Evolutionary conservation across 1,140 invertebrate genomes (phyloP).

Genomic region (Fopius arisanus): DNA sequence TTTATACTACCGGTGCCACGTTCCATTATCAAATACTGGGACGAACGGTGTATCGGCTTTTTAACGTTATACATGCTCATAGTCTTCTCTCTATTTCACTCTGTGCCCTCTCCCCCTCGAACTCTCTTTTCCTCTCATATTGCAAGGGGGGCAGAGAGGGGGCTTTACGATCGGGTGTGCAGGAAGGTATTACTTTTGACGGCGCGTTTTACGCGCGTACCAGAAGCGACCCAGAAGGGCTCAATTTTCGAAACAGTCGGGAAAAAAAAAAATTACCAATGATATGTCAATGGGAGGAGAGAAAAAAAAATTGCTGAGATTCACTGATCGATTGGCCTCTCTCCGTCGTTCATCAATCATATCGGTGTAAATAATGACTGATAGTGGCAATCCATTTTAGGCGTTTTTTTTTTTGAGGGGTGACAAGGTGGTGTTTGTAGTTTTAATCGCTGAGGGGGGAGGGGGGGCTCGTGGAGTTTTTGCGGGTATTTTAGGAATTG

Average conservation of each 20-base stretch:
- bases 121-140: conserved; percentile 1
- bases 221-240: conserved; percentile 14
- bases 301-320: conserved; percentile 17
- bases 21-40: conserved; percentile 39
- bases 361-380: conserved; percentile 10
- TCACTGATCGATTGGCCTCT: conserved; percentile 24
- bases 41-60: conserved; percentile 34
- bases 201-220: conserved; percentile 24
- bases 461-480: neutral
- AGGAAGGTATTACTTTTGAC: conserved; percentile 36
- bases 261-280: too few relatives aligned
- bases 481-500: neutral
- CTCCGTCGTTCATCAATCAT: conserved; percentile 28
- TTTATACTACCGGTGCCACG: conserved; percentile 41
- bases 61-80: conserved; percentile 25
- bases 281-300: neutral
- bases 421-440: neutral
- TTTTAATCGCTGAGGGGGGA: neutral
- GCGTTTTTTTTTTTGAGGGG: neutral
- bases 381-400: conserved; percentile 21
- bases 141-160: neutral
- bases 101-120: neutral
- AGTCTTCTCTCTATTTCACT: neutral
- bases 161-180: conserved; percentile 35
- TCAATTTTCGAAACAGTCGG: conserved; percentile 28